Evolutionary conservation across 1,140 invertebrate species (phyloP).

Genomic region (Drosophila setifemur): DNA sequence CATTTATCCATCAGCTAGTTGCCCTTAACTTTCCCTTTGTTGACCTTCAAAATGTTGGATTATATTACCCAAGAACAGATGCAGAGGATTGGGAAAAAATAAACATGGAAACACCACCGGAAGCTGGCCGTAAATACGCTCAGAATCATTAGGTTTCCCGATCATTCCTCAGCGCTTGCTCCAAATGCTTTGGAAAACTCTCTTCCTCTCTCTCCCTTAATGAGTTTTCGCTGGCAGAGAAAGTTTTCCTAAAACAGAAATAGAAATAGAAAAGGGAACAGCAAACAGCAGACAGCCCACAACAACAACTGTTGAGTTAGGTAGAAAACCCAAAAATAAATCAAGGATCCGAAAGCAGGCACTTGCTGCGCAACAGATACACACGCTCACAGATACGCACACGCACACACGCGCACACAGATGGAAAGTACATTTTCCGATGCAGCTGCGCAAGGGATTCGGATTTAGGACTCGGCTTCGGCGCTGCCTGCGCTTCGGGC

Average conservation of each 20-base stretch:
- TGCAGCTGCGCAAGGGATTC: slow-evolving; percentile 57
- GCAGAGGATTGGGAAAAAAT: slow-evolving; percentile 31
- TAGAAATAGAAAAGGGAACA: slow-evolving; percentile 10
- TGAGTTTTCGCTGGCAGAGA: slow-evolving; percentile 43
- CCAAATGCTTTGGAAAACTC: slow-evolving; percentile 13
- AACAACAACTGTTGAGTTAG: slow-evolving; percentile 54
- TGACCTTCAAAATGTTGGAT: slow-evolving; percentile 70
- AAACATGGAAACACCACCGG: slow-evolving; percentile 66
- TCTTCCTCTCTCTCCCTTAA: background rate
- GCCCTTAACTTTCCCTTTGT: slow-evolving; percentile 40
- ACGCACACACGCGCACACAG: background rate
- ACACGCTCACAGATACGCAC: slow-evolving; percentile 24
- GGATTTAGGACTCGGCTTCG: slow-evolving; percentile 64
- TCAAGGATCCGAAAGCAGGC: slow-evolving; percentile 69
- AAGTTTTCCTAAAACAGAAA: slow-evolving; percentile 57
- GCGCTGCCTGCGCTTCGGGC: too few species aligned
- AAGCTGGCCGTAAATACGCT: slow-evolving; percentile 50
- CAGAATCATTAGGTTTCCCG: background rate
- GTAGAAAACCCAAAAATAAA: slow-evolving; percentile 76
- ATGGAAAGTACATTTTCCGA: slow-evolving; percentile 14
- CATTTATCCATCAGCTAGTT: background rate
- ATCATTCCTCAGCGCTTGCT: slow-evolving; percentile 13
- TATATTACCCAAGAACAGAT: too few species aligned
- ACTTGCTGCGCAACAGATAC: slow-evolving; percentile 77
- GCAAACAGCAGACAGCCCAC: slow-evolving; percentile 4